Evolutionary conservation across 2,888 invertebrate species (phyloP), one percentile per base, ranked within the genome.

Genomic region (Diaperis boleti): DNA sequence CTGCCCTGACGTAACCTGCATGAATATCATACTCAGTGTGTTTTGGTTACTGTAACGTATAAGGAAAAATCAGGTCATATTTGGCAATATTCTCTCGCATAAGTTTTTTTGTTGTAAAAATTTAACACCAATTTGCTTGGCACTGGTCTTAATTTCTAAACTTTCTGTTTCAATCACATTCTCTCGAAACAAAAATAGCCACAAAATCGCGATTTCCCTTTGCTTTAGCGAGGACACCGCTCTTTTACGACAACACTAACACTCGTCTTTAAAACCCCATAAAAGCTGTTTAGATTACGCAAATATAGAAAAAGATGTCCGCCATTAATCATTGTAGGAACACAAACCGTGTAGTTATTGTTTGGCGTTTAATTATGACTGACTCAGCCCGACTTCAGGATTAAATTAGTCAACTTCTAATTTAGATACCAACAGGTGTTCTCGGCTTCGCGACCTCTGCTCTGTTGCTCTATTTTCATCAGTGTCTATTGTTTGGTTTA

Each of bases 401-500:
- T 18, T 22, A 22, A 18, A 49, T 49, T 49, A 33, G 52, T 52
- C 52, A 52, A 35, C 49, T 29, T 54, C 42, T 41, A 42, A 54
- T 54, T 54, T 54, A 54, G 54, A 41, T 31, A 54, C 54, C 52
- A 54, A 54, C 54, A 54, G 54, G 54, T 54, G 54, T 54, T 52
- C 26, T 49, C 49, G 17, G 35, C 17, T 49, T 17, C 41, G 20
- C 41, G 17, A 20, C 35, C 33, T 50, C 22, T 31, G 31, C n/a
- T n/a, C n/a, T 18, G 7, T 8, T 22, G 20, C 22, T 42, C 45
- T 26, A 44, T 44, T 44, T 44, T 44, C 17, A 44, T 11, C n/a
- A n/a, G n/a, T n/a, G n/a, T n/a, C n/a, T n/a, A n/a, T n/a, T n/a
- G n/a, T n/a, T n/a, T n/a, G n/a, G n/a, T n/a, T n/a, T n/a, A n/a